phyloP scores from a whole-genome alignment of 2,797 vertebrate species.

The Phylloscopus collybita region DNA sequence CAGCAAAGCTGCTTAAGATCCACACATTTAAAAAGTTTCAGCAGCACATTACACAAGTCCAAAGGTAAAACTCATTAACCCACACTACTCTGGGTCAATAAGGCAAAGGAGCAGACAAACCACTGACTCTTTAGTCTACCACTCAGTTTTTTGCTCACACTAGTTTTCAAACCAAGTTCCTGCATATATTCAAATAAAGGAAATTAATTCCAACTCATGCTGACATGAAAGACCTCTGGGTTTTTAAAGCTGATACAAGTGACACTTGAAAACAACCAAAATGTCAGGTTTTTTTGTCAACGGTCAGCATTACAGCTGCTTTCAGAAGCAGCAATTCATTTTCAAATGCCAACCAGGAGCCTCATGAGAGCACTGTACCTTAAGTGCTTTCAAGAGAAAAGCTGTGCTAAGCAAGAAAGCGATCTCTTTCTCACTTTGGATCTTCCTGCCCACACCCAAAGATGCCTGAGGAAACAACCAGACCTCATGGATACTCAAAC shows the following conservation, averaged over 20 bases:
- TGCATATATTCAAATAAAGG: neutral
- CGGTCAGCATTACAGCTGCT: neutral
- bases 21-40: neutral
- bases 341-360: neutral
- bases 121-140: neutral
- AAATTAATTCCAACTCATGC: neutral
- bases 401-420: neutral
- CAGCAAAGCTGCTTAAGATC: neutral
- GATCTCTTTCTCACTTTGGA: neutral
- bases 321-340: neutral
- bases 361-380: neutral
- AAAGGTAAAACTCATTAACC: conserved; percentile 15
- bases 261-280: neutral
- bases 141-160: neutral
- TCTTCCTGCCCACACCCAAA: neutral
- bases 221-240: neutral
- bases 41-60: neutral
- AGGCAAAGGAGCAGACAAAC: neutral
- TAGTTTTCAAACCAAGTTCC: neutral
- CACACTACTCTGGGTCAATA: neutral
- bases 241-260: neutral
- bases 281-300: neutral
- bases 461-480: neutral
- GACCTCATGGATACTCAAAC: neutral
- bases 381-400: neutral